phyloP scores from a whole-genome alignment of 2,113 vertebrate genomes.

The Tringa solitaria region DNA sequence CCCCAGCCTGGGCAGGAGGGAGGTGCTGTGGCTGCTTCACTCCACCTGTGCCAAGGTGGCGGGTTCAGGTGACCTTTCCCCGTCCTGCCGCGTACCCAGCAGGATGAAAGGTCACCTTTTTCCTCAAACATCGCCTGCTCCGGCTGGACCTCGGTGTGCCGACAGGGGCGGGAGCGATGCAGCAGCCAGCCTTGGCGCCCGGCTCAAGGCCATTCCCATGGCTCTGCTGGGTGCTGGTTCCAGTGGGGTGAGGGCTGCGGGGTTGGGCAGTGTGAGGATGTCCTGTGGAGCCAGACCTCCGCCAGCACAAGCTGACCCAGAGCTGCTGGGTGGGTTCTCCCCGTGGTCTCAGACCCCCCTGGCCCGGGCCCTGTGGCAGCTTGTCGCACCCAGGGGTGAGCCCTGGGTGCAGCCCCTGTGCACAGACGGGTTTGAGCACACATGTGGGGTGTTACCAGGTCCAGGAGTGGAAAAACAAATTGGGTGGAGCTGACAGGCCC shows the following conservation, averaged over 20 bases:
- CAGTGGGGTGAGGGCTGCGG: background rate
- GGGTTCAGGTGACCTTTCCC: background rate
- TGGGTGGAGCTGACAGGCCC: background rate
- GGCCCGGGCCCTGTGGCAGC: background rate
- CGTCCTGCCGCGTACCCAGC: background rate
- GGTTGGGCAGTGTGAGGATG: rapidly evolving
- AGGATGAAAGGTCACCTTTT: slow-evolving; percentile 38
- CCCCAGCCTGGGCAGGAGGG: background rate
- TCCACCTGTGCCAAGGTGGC: background rate
- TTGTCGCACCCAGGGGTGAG: background rate
- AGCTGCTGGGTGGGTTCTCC: background rate
- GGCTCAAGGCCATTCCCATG: background rate
- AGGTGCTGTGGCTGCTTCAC: background rate
- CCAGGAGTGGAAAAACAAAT: slow-evolving; percentile 8
- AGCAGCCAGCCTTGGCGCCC: background rate
- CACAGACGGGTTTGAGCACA: background rate
- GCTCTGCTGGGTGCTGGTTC: background rate
- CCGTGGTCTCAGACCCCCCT: rapidly evolving
- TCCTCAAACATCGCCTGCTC: background rate
- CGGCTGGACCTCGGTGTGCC: background rate
- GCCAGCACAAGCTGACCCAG: background rate
- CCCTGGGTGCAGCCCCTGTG: background rate
- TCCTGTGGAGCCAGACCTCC: background rate
- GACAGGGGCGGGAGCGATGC: background rate
- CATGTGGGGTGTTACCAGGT: background rate